phyloP scores from a whole-genome alignment of 37 sponge, comb jelly and placozoan genomes.

The Corticium candelabrum region DNA sequence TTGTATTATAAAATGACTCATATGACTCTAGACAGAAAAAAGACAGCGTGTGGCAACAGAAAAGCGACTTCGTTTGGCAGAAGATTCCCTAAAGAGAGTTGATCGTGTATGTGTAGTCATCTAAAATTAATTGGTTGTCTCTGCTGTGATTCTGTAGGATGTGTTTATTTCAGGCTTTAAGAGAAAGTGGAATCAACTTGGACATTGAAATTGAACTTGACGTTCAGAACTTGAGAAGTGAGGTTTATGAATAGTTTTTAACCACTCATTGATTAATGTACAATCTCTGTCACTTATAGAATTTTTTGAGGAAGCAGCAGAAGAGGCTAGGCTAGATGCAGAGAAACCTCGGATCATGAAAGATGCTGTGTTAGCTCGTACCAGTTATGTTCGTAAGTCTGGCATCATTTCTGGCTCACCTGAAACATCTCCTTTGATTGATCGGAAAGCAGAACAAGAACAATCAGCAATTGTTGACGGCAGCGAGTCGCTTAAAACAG shows the following conservation, averaged over 20 bases:
- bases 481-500: background rate
- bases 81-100: constrained; percentile 87
- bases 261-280: background rate
- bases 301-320: constrained; percentile 90
- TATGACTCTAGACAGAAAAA: constrained; percentile 57
- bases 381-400: constrained; percentile 6
- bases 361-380: constrained; percentile 65
- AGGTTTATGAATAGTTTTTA: background rate
- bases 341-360: constrained; percentile 79
- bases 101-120: constrained; percentile 51
- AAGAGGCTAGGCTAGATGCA: constrained; percentile 79
- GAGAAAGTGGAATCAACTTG: constrained; percentile 85
- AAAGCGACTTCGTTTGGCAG: constrained; percentile 73
- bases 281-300: constrained; percentile 13
- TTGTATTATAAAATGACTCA: too few species aligned
- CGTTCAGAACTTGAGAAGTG: constrained; percentile 80
- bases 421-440: too few species aligned
- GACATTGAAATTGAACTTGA: constrained; percentile 90
- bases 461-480: background rate
- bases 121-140: background rate
- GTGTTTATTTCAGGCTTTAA: constrained; percentile 62
- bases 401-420: background rate
- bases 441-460: too few species aligned
- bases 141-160: constrained; percentile 1
- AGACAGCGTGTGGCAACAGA: constrained; percentile 72